Conservation (phyloP, 2,888 invertebrate species). For the Synergus japonicus region DNA sequence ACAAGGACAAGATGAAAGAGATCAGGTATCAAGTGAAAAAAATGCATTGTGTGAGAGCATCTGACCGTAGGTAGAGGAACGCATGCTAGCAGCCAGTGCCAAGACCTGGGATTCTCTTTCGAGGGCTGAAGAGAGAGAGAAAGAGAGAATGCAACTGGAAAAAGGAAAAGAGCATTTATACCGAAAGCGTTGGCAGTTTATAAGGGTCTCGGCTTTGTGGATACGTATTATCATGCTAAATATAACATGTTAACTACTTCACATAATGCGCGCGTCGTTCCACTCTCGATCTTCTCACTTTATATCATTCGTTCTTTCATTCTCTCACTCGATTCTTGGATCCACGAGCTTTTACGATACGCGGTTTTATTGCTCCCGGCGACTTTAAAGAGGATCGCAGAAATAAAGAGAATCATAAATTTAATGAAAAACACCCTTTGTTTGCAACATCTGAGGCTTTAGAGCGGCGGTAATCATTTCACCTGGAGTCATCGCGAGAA, state of each 20-base stretch:
- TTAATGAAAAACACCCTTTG: slow-evolving; percentile 3
- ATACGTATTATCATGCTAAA: slow-evolving; percentile 77
- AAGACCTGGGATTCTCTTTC: slow-evolving; percentile 34
- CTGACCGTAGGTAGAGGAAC: slow-evolving; percentile 74
- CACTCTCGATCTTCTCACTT: slow-evolving; percentile 44
- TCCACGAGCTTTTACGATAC: slow-evolving; percentile 6
- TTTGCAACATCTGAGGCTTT: not conserved
- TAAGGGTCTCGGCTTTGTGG: slow-evolving; percentile 75
- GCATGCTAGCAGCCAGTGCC: slow-evolving; percentile 57
- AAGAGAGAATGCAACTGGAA: slow-evolving; percentile 15
- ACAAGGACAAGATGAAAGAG: slow-evolving; percentile 64
- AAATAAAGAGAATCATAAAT: slow-evolving; percentile 11
- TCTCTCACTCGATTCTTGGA: slow-evolving; percentile 41
- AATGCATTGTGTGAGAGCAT: slow-evolving; percentile 75
- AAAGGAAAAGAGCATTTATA: slow-evolving; percentile 60
- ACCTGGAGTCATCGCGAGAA: not conserved
- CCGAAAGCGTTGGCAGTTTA: slow-evolving; percentile 75
- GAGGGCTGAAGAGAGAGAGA: slow-evolving; percentile 41
- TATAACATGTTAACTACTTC: slow-evolving; percentile 83
- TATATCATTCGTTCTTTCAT: slow-evolving; percentile 48
- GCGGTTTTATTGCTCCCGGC: slow-evolving; percentile 11
- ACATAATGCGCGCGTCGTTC: slow-evolving; percentile 76
- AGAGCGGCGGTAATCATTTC: not conserved
- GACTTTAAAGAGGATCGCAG: not conserved
- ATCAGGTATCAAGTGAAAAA: slow-evolving; percentile 74